Percentiles rank a stretch among this genome's conserved stretches.
phyloP scores from a whole-genome alignment of 2,888 invertebrate genomes.

The Amblyjoppa fuscipennis region DNA sequence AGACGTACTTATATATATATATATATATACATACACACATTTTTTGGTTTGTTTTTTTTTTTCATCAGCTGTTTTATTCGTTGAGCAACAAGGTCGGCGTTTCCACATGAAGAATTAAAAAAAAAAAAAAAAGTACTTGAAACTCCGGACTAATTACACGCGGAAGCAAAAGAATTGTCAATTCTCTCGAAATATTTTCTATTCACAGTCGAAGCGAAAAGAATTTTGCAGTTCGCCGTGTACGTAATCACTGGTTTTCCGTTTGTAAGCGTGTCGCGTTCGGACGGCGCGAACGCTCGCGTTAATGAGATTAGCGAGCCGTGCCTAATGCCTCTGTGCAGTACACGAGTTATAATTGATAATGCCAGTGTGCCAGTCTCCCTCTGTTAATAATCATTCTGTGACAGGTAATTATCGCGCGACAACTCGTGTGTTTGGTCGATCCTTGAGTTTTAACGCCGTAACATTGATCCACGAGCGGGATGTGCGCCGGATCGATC shows the following conservation, averaged over 20 bases:
- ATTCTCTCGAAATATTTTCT: slow-evolving; percentile 6
- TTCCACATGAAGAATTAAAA: slow-evolving; percentile 11
- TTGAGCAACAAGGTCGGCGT: slow-evolving; percentile 7
- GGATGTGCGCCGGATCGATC: not conserved
- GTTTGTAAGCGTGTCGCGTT: slow-evolving; percentile 3
- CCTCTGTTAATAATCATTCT: slow-evolving; percentile 23
- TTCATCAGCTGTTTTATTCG: slow-evolving; percentile 8
- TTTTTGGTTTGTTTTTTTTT: not conserved
- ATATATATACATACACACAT: not conserved
- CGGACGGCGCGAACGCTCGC: slow-evolving; percentile 18
- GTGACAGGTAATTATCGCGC: slow-evolving; percentile 32
- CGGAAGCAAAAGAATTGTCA: slow-evolving; percentile 1
- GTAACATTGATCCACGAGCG: not conserved
- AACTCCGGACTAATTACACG: not conserved
- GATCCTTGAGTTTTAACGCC: slow-evolving; percentile 2
- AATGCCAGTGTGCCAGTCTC: slow-evolving; percentile 20
- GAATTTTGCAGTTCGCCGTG: not conserved
- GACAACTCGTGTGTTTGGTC: not conserved
- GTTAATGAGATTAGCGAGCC: slow-evolving; percentile 57
- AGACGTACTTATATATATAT: not conserved
- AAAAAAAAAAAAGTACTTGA: not conserved
- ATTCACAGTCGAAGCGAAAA: not conserved
- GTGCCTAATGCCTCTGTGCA: slow-evolving; percentile 47
- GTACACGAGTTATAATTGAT: slow-evolving; percentile 44
- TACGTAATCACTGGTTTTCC: not conserved